These are phyloP conservation scores for Drosophila macrospina DNA, from an alignment of 2,888 invertebrate genomes.

Conservation along the genomic window DNA sequence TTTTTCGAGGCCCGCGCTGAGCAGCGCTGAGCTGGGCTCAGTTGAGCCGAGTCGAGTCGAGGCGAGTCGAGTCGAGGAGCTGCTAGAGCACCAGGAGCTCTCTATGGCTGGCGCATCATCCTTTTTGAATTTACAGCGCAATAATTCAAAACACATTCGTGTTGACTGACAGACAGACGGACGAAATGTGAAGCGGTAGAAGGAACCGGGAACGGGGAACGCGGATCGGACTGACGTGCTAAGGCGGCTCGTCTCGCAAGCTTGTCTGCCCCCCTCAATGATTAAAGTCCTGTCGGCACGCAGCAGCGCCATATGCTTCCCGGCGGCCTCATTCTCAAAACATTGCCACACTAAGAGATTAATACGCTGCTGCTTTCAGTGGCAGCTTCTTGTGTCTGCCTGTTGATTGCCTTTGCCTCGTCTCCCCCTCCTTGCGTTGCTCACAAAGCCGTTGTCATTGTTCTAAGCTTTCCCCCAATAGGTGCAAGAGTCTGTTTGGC, in stretches of 20 bases:
- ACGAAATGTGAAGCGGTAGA: conserved; percentile 2
- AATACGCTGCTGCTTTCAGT: conserved; percentile 47
- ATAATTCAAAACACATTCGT: conserved; percentile 79
- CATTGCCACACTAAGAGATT: conserved; percentile 43
- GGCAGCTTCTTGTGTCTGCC: conserved; percentile 25
- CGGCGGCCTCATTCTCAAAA: conserved; percentile 40
- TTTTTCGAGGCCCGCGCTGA: conserved; percentile 53
- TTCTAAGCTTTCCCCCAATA: not conserved
- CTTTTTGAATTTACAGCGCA: conserved; percentile 80
- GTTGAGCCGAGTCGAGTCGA: not conserved
- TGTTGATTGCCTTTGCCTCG: conserved; percentile 48
- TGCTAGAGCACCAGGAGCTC: conserved; percentile 26
- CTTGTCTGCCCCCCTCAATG: conserved; percentile 57
- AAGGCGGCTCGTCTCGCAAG: conserved; percentile 29
- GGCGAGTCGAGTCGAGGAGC: not conserved
- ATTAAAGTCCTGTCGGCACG: conserved; percentile 79
- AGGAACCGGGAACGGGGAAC: not conserved
- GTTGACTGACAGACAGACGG: conserved; percentile 70
- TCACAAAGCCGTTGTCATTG: conserved; percentile 13
- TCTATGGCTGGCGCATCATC: conserved; percentile 51
- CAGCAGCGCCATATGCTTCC: conserved; percentile 63
- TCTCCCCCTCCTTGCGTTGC: not conserved
- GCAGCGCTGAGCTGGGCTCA: conserved; percentile 11
- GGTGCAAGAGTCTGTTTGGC: not conserved
- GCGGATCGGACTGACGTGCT: conserved; percentile 13